A percentile compares a stretch with the other conserved stretches of the same genome.
These are phyloP conservation scores for Papilio gigon DNA, from an alignment of 2,888 invertebrate species.

Conservation along the genomic window DNA sequence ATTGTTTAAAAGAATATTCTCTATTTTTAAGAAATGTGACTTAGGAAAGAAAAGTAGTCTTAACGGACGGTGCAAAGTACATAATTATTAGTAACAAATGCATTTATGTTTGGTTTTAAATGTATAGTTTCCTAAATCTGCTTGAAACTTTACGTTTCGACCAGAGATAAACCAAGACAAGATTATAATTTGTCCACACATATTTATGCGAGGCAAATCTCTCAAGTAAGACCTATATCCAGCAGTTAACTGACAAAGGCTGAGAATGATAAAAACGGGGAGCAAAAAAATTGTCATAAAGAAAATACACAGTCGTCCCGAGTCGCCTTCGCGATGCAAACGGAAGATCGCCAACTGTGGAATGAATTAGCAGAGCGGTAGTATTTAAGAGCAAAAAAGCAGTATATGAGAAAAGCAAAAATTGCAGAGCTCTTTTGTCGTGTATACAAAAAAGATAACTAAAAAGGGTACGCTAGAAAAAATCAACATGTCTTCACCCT, in stretches of 20 bases:
- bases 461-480: slow-evolving; percentile 43
- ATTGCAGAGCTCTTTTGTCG: not conserved
- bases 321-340: not conserved
- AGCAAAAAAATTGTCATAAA: not conserved
- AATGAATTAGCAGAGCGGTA: not conserved
- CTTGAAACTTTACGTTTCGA: not conserved
- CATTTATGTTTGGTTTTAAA: not conserved
- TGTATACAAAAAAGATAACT: slow-evolving; percentile 7
- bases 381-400: not conserved
- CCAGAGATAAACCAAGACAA: not conserved
- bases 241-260: not conserved
- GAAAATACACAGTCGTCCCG: not conserved
- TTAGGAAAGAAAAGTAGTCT: too few relatives aligned
- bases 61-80: not conserved
- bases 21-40: not conserved
- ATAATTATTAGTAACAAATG: not conserved
- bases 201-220: not conserved
- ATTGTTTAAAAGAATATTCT: slow-evolving; percentile 8
- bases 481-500: slow-evolving; percentile 53
- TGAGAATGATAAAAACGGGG: not conserved
- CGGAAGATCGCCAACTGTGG: not conserved
- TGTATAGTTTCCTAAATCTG: not conserved
- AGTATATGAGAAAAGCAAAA: slow-evolving; percentile 5
- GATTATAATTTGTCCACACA: not conserved
- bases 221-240: not conserved